Evolutionary conservation across 2,888 invertebrate species (phyloP).

Genomic region (Rhorus exstirpatorius): DNA sequence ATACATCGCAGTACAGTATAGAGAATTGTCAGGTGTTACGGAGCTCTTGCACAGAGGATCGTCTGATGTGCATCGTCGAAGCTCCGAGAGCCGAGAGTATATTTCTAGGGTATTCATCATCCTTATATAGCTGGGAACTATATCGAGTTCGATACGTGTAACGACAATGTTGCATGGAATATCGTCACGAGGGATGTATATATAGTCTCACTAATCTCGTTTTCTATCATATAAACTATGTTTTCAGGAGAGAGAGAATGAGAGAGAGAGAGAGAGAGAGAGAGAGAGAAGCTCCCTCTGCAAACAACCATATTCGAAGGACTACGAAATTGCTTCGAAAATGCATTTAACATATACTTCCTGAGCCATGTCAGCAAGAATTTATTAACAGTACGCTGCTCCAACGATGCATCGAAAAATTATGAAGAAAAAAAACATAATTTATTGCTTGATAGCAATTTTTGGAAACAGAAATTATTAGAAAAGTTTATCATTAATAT

Average conservation of each 20-base stretch:
- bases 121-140: background rate
- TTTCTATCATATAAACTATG: constrained; percentile 49
- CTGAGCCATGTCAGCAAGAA: constrained; percentile 9
- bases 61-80: constrained; percentile 28
- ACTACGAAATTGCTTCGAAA: constrained; percentile 59
- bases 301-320: constrained; percentile 22
- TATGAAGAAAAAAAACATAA: background rate
- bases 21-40: no score
- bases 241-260: constrained; percentile 20
- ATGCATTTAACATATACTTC: constrained; percentile 49
- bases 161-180: constrained; percentile 54
- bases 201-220: constrained; percentile 47
- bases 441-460: background rate
- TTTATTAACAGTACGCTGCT: background rate
- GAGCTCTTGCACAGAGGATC: no score
- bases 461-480: background rate
- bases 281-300: background rate
- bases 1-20: no score
- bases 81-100: background rate
- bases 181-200: constrained; percentile 38
- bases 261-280: constrained; percentile 10
- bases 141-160: constrained; percentile 12
- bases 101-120: constrained; percentile 37
- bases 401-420: background rate
- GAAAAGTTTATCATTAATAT: background rate